Percentiles rank a stretch among this genome's conserved stretches.
Evolutionary conservation across 2,888 invertebrate species (phyloP).

Genomic region (Magallana nippona): DNA sequence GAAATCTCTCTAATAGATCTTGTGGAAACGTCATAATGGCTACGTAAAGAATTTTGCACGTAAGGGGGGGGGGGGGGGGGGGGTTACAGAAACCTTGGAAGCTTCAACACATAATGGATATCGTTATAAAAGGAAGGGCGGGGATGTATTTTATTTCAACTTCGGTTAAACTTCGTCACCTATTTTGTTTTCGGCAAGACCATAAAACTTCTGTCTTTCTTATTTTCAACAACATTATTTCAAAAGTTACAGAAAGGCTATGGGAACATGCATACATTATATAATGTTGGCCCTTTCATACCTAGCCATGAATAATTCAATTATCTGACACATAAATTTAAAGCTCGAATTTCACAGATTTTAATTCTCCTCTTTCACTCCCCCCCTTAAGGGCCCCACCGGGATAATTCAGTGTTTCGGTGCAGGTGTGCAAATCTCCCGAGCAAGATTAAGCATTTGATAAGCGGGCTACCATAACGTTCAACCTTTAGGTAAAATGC

Average conservation of each 20-base stretch:
- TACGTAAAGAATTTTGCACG: not conserved
- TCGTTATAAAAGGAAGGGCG: slow-evolving; percentile 4
- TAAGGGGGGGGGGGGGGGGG: not conserved
- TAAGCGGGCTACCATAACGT: slow-evolving; percentile 35
- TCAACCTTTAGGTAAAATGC: slow-evolving; percentile 29
- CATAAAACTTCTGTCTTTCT: not conserved
- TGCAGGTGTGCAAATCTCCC: slow-evolving; percentile 53
- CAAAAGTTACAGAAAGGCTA: not conserved
- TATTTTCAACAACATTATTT: not conserved
- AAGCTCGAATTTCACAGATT: slow-evolving; percentile 25
- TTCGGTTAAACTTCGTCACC: not conserved
- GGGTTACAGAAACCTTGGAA: not conserved
- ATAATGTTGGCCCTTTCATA: slow-evolving; percentile 17
- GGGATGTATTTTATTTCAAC: slow-evolving; percentile 12
- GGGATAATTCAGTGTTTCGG: slow-evolving; percentile 34
- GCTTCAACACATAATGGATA: slow-evolving; percentile 15
- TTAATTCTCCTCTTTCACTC: slow-evolving; percentile 12
- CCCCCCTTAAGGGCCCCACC: slow-evolving; percentile 38
- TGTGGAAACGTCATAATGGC: slow-evolving; percentile 22
- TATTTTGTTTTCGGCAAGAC: slow-evolving; percentile 26
- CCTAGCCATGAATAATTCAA: slow-evolving; percentile 25
- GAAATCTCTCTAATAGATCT: slow-evolving; percentile 14
- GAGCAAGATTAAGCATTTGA: slow-evolving; percentile 46
- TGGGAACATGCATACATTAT: slow-evolving; percentile 23
- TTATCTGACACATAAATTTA: slow-evolving; percentile 21